These are phyloP conservation scores for Rapana venosa DNA, from an alignment of 2,888 invertebrate genomes.

Conservation along the genomic window DNA sequence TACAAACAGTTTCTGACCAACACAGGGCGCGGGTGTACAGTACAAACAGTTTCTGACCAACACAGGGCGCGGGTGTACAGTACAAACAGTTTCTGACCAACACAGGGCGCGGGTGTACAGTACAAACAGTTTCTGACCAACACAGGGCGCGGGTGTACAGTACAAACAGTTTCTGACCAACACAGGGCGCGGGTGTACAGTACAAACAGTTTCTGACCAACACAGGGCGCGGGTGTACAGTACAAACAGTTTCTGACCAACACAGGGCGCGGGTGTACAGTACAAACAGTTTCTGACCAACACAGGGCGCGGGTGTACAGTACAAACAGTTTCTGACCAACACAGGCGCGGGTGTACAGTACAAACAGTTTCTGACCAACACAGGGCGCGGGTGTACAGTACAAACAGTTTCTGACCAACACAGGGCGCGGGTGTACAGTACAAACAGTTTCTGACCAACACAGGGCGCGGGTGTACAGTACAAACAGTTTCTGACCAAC, in stretches of 20 bases:
- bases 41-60: constrained; percentile 90
- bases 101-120: too few species aligned
- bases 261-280: too few species aligned
- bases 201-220: constrained; percentile 90
- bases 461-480: too few species aligned
- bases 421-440: too few species aligned
- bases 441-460: constrained; percentile 89
- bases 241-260: constrained; percentile 90
- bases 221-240: too few species aligned
- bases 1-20: constrained; percentile 90
- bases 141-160: too few species aligned
- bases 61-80: too few species aligned
- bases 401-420: constrained; percentile 89
- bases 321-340: constrained; percentile 90
- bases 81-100: constrained; percentile 90
- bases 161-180: constrained; percentile 90
- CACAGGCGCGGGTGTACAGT: too few species aligned
- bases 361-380: constrained; percentile 89
- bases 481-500: constrained; percentile 89
- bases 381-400: too few species aligned
- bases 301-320: too few species aligned
- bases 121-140: constrained; percentile 90
- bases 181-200: too few species aligned
- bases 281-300: constrained; percentile 90
- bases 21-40: too few species aligned